phyloP scores from a whole-genome alignment of 2,888 invertebrate species.

The Drosophila peninsularis region DNA sequence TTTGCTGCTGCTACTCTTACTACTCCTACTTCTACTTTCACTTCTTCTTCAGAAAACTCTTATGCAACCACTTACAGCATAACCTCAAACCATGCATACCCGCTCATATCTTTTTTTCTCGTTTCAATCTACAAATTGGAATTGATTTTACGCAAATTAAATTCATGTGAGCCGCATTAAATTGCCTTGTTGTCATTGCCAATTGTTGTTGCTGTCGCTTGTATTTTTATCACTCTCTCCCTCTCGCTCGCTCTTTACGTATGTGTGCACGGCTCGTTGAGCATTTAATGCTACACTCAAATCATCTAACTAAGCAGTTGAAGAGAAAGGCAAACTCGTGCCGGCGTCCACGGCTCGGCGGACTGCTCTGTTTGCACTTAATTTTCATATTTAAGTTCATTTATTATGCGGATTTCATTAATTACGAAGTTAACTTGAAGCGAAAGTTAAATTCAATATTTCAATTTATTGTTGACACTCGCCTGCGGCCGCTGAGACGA shows the following conservation, averaged over 20 bases:
- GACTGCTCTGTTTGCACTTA: slow-evolving; percentile 64
- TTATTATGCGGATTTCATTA: slow-evolving; percentile 77
- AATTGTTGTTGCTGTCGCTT: slow-evolving; percentile 25
- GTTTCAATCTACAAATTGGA: slow-evolving; percentile 55
- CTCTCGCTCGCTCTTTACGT: background rate
- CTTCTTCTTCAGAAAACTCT: background rate
- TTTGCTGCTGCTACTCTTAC: background rate
- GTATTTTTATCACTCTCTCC: slow-evolving; percentile 1
- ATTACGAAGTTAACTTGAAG: slow-evolving; percentile 68
- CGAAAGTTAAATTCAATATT: slow-evolving; percentile 59
- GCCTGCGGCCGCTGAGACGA: background rate
- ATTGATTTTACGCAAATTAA: slow-evolving; percentile 75
- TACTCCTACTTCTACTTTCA: background rate
- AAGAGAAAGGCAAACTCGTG: background rate
- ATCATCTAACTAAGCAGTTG: slow-evolving; percentile 22
- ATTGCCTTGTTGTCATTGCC: slow-evolving; percentile 48
- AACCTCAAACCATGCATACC: background rate
- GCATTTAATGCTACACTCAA: slow-evolving; percentile 29
- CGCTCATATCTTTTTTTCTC: background rate
- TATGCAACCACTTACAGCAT: background rate
- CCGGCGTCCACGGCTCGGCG: background rate
- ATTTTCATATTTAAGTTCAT: slow-evolving; percentile 76
- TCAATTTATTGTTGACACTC: slow-evolving; percentile 40
- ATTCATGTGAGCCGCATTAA: slow-evolving; percentile 60
- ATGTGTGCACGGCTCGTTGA: slow-evolving; percentile 29